These are phyloP conservation scores for Eurosta solidaginis DNA, from an alignment of 1,140 invertebrate species.

Conservation along the genomic window DNA sequence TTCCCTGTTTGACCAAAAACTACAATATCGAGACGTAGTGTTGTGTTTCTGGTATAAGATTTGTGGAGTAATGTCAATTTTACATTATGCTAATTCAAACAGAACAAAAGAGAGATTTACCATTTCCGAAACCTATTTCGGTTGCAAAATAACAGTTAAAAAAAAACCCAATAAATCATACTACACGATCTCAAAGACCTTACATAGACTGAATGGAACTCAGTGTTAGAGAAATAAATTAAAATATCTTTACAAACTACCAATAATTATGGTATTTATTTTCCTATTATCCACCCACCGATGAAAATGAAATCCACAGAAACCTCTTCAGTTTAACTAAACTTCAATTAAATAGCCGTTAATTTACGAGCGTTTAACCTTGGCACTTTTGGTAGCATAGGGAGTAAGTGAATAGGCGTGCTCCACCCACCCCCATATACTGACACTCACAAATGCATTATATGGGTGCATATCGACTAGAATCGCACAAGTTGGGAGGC, in stretches of 20 bases:
- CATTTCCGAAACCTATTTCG: too few species aligned
- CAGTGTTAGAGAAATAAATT: too few species aligned
- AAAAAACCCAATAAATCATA: too few species aligned
- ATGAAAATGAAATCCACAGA: background rate
- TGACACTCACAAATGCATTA: background rate
- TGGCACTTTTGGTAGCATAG: conserved; percentile 1
- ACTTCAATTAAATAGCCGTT: conserved; percentile 17
- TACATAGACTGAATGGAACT: too few species aligned
- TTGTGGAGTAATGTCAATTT: too few species aligned
- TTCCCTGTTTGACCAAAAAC: too few species aligned
- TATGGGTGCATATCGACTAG: background rate
- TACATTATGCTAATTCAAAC: too few species aligned
- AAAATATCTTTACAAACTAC: background rate
- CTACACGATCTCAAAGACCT: too few species aligned
- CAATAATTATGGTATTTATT: background rate
- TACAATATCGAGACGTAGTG: too few species aligned
- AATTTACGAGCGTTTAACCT: conserved; percentile 23
- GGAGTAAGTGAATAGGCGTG: background rate
- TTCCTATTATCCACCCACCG: background rate
- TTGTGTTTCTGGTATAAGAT: too few species aligned
- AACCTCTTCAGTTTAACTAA: background rate
- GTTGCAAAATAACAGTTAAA: too few species aligned
- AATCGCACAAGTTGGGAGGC: background rate
- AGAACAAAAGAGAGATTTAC: too few species aligned
- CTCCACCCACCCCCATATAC: background rate